phyloP scores from a whole-genome alignment of 2,113 vertebrate genomes.

The Meles meles region DNA sequence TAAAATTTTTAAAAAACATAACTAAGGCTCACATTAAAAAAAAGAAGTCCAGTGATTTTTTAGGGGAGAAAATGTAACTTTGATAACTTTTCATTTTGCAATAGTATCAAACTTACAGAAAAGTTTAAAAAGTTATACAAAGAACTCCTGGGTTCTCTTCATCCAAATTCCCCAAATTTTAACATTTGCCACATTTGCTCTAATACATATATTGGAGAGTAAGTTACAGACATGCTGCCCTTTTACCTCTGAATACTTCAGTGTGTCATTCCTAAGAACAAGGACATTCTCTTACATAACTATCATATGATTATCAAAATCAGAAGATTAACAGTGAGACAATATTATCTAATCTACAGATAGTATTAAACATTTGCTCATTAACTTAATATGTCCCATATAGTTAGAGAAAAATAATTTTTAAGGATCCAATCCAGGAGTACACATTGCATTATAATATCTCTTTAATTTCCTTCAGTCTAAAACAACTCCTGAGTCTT shows the following conservation, averaged over 20 bases:
- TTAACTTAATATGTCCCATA: neutral
- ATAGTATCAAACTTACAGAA: conserved; percentile 23
- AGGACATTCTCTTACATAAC: neutral
- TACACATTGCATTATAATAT: neutral
- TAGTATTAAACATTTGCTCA: neutral
- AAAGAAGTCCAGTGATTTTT: neutral
- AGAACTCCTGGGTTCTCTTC: neutral
- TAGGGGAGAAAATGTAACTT: neutral
- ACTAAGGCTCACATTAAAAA: neutral
- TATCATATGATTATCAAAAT: neutral
- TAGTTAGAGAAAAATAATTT: neutral
- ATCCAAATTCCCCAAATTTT: neutral
- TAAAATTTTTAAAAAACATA: no score
- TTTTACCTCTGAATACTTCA: neutral
- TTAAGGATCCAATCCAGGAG: neutral
- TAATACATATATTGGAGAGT: neutral
- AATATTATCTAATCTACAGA: neutral
- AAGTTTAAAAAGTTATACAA: neutral
- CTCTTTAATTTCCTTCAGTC: neutral
- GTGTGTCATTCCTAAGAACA: neutral
- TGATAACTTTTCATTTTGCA: neutral
- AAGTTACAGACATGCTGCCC: neutral
- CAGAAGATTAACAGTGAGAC: neutral
- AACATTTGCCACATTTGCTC: neutral
- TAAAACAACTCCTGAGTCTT: neutral